Evolutionary conservation across 2,888 invertebrate species (phyloP).

Genomic region (Yponomeuta cagnagella): DNA sequence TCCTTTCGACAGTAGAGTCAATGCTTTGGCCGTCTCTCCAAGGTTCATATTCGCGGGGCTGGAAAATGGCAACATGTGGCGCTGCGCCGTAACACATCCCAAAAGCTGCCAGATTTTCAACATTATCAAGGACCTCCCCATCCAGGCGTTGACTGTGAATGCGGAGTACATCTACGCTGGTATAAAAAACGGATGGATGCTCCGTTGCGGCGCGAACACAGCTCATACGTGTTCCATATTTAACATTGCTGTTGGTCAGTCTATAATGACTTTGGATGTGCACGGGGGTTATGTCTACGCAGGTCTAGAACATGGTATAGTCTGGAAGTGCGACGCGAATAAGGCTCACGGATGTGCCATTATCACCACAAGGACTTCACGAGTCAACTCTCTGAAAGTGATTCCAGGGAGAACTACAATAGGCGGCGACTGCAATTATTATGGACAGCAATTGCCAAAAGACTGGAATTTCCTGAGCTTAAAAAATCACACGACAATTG

Average conservation of each 20-base stretch:
- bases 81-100: background rate
- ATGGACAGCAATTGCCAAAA: background rate
- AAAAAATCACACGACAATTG: background rate
- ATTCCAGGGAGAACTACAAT: background rate
- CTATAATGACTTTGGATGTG: background rate
- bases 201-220: background rate
- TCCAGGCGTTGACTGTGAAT: background rate
- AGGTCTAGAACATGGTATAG: background rate
- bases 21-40: background rate
- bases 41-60: background rate
- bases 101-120: background rate
- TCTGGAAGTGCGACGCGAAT: background rate
- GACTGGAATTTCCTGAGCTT: background rate
- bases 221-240: background rate
- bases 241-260: background rate
- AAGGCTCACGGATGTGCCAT: background rate
- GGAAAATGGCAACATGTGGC: background rate
- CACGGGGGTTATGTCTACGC: background rate
- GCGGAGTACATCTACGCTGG: background rate
- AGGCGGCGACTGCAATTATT: background rate
- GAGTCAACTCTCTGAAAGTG: background rate
- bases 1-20: background rate
- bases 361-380: background rate
- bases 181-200: background rate
- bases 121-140: background rate